Evolutionary conservation across 2,888 invertebrate genomes (phyloP).

Genomic region (Lutraria lutraria): DNA sequence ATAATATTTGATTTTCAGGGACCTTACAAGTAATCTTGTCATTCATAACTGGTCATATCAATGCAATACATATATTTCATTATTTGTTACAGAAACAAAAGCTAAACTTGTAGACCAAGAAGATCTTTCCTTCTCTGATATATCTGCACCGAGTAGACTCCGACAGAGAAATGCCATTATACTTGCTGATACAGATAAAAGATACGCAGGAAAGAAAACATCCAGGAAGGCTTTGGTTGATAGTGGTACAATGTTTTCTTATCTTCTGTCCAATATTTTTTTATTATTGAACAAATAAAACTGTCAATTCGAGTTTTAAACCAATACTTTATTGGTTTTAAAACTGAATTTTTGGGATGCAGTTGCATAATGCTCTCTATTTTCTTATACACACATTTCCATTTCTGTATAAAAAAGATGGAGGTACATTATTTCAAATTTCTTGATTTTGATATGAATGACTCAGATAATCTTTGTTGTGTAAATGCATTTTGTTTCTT

Average conservation of each 20-base stretch:
- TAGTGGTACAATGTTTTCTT: background rate
- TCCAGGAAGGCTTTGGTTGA: conserved; percentile 88
- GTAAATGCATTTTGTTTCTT: too few species aligned
- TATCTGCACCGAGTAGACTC: conserved; percentile 60
- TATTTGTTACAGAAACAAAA: conserved; percentile 64
- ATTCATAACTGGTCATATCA: background rate
- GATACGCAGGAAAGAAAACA: conserved; percentile 92
- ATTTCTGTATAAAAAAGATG: too few species aligned
- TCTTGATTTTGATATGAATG: too few species aligned
- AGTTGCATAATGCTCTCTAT: too few species aligned
- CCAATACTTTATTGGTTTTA: too few species aligned
- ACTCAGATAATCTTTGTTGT: too few species aligned
- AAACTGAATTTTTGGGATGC: too few species aligned
- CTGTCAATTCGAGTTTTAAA: too few species aligned
- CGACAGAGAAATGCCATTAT: conserved; percentile 70
- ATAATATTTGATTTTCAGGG: background rate
- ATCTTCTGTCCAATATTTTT: background rate
- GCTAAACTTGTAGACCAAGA: conserved; percentile 86
- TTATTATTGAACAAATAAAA: too few species aligned
- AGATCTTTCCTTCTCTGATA: conserved; percentile 86
- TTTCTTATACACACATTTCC: too few species aligned
- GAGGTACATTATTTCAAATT: too few species aligned
- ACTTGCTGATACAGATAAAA: conserved; percentile 89
- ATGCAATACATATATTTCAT: background rate
- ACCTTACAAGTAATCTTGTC: background rate